A percentile compares a stretch with the other conserved stretches of the same genome.
These are phyloP conservation scores for Sturnus vulgaris DNA, from an alignment of 2,113 vertebrate species.

Conservation along the genomic window DNA sequence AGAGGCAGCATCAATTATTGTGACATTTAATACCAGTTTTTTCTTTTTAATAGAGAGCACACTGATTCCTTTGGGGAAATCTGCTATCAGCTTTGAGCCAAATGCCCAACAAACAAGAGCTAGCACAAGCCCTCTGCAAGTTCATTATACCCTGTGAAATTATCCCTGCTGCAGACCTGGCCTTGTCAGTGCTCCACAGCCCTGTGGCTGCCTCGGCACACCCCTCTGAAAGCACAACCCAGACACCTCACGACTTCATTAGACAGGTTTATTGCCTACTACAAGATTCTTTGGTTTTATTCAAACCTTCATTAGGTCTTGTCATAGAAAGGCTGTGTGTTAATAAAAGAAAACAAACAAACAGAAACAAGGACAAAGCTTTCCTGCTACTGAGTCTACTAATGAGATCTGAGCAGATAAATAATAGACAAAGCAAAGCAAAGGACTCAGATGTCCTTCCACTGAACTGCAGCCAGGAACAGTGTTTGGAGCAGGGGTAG, in stretches of 20 bases:
- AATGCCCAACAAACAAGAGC: neutral
- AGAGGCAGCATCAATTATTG: neutral
- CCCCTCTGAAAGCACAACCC: neutral
- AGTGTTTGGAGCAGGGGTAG: neutral
- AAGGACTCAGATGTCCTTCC: neutral
- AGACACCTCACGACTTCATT: neutral
- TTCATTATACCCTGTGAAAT: neutral
- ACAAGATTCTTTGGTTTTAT: neutral
- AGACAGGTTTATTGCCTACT: neutral
- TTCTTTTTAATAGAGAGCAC: neutral
- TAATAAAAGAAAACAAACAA: neutral
- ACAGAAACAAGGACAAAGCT: neutral
- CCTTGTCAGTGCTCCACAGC: neutral
- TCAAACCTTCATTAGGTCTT: neutral
- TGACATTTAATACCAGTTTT: slow-evolving; percentile 8
- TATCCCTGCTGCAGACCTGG: neutral
- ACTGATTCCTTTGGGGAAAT: neutral
- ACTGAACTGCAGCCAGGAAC: neutral
- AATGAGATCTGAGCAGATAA: neutral
- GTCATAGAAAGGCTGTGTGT: neutral
- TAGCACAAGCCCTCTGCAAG: neutral
- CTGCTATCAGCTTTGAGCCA: neutral
- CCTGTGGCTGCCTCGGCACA: neutral
- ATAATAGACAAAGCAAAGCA: neutral
- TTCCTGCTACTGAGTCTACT: neutral